phyloP scores from a whole-genome alignment of 1,140 invertebrate species.

The Laupala kohalensis region DNA sequence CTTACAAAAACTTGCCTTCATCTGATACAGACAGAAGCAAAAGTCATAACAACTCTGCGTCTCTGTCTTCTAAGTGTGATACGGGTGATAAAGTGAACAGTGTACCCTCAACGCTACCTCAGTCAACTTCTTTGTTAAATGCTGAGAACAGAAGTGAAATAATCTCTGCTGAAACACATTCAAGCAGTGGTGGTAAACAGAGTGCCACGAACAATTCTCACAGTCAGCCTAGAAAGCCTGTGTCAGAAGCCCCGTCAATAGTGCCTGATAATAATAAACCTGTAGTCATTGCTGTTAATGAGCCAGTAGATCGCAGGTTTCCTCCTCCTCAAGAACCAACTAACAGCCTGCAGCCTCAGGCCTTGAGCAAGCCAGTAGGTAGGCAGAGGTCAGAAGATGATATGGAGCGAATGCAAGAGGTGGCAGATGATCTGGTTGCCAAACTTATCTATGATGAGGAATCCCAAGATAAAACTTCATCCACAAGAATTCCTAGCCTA shows the following conservation, averaged over 20 bases:
- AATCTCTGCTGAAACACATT: not conserved
- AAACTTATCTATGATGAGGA: constrained; percentile 44
- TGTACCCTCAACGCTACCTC: not conserved
- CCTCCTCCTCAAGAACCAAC: constrained; percentile 20
- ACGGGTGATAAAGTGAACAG: not conserved
- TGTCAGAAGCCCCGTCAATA: not conserved
- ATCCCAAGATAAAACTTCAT: constrained; percentile 12
- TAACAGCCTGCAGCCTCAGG: not conserved
- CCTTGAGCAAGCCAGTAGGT: constrained; percentile 11
- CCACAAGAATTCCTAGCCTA: constrained; percentile 25
- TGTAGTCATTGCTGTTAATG: not conserved
- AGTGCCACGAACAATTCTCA: not conserved
- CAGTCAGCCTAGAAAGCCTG: not conserved
- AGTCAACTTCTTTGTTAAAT: too few relatives aligned
- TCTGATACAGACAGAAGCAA: not conserved
- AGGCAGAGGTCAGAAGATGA: constrained; percentile 30
- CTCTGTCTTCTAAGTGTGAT: not conserved
- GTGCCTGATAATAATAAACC: not conserved
- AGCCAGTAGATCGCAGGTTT: not conserved
- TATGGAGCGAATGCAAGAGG: constrained; percentile 51
- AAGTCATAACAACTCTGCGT: not conserved
- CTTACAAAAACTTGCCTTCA: not conserved
- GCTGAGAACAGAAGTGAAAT: not conserved
- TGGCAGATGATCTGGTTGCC: constrained; percentile 56
- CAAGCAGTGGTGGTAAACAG: not conserved